Conservation (phyloP, 2,113 vertebrate genomes). For the Oceanodroma tethys region DNA sequence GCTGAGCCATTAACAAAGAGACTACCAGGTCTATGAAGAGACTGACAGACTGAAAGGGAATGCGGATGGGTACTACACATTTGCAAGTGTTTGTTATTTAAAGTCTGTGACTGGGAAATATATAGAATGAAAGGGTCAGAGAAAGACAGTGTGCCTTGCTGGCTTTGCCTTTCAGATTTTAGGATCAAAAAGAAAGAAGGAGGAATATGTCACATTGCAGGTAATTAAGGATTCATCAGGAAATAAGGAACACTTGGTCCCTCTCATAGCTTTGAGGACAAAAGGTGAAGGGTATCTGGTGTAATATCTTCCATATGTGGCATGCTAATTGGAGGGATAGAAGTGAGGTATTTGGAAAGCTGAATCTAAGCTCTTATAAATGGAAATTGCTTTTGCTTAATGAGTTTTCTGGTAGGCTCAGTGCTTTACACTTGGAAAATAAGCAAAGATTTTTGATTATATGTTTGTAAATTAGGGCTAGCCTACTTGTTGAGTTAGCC, state of each 20-base stretch:
- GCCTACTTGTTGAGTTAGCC: neutral
- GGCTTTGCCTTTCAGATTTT: neutral
- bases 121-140: conserved; percentile 19
- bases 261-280: conserved; percentile 37
- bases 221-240: conserved; percentile 65
- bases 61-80: neutral
- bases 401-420: neutral
- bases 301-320: conserved; percentile 60
- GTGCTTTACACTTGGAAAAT: neutral
- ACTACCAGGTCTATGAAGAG: neutral
- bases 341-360: conserved; percentile 24
- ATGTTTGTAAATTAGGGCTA: neutral
- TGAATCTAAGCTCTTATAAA: conserved; percentile 14
- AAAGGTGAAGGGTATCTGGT: conserved; percentile 57
- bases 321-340: conserved; percentile 36
- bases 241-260: conserved; percentile 49
- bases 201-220: conserved; percentile 58
- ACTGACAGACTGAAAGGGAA: neutral
- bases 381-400: conserved; percentile 34
- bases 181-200: conserved; percentile 51
- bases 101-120: neutral
- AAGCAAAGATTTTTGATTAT: neutral
- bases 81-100: conserved; percentile 45
- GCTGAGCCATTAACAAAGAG: neutral
- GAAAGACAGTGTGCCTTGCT: neutral